Evolutionary conservation across 2,797 vertebrate genomes (phyloP).

Genomic region (Atherinosoma microstoma): DNA sequence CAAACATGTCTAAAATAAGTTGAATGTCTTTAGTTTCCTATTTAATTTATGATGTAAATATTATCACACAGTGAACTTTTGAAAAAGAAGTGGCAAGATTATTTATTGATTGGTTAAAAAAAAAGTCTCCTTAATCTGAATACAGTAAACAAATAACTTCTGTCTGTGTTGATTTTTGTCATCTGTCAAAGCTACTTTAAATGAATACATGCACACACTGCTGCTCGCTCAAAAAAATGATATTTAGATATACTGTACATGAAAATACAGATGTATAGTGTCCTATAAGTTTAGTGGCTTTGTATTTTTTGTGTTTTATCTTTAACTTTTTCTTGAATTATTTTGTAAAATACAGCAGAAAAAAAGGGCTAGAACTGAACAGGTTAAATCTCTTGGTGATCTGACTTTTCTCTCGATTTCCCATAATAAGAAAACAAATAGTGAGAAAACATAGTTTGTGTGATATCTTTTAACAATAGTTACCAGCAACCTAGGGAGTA

Average conservation of each 20-base stretch:
- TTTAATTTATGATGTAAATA: conserved; percentile 97
- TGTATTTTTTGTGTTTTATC: conserved; percentile 19
- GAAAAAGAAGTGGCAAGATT: conserved; percentile 91
- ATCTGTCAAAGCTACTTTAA: conserved; percentile 8
- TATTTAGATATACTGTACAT: conserved; percentile 17
- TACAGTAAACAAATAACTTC: conserved; percentile 83
- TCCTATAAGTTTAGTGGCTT: conserved; percentile 6
- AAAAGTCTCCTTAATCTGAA: conserved; percentile 84
- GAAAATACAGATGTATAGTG: conserved; percentile 6
- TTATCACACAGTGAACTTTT: conserved; percentile 76
- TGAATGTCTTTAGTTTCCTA: conserved; percentile 87
- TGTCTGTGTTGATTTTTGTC: conserved; percentile 50
- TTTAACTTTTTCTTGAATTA: conserved; percentile 1
- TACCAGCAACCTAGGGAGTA: not conserved
- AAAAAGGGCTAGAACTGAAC: not conserved
- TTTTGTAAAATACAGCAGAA: conserved; percentile 15
- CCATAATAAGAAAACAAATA: conserved; percentile 1
- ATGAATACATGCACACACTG: conserved; percentile 11
- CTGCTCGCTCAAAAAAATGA: conserved; percentile 23
- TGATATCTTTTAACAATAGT: not conserved
- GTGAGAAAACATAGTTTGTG: not conserved
- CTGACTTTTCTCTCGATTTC: conserved; percentile 4
- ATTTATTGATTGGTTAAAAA: conserved; percentile 93
- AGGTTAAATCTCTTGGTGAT: not conserved
- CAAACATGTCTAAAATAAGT: conserved; percentile 82